Evolutionary conservation across 2,797 vertebrate genomes (phyloP), one percentile per base, ranked within the genome.

Genomic region (Glyptemys insculpta): DNA sequence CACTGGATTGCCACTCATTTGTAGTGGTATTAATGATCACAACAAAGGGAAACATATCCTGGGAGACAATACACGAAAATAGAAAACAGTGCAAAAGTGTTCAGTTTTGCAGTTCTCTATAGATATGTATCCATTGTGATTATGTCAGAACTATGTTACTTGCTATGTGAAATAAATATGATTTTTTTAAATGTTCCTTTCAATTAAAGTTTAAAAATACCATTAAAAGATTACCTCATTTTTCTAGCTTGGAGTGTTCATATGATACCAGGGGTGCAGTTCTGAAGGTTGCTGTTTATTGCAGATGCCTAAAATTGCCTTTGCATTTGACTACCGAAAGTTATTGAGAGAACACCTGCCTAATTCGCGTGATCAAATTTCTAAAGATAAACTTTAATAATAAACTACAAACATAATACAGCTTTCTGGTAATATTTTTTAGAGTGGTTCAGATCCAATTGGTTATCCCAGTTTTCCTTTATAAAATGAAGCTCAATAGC

Each of bases 171-270:
- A 91, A 82, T 50, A 92, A 91, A 84, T 47, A 29, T 21, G 5
- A 1, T 79, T 76, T 88, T 80, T 56, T 31, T 0, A 21, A 34
- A 91, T 56, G 49, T 80, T 95, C 18, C 15, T 84, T 95, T 86
- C 47, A 86, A 29, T 92, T 89, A 85, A 85, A 59, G n/a, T 93
- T 85, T 47, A 49, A 92, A 95, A 92, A 79, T 78, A 53, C 83
- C 91, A 89, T 34, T 93, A 88, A 91, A 49, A 91, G 92, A 92
- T 25, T 50, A 37, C 25, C 80, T 92, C 91, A 82, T 94, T 90
- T 95, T 27, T 88, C 92, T 83, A 89, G 91, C 37, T 52, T 34
- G 27, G 82, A 80, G 59, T 87, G 25, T 15, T 57, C 23, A 81
- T 92, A 54, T 72, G 37, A 41, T 29, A 29, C 25, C 7, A 25